A percentile compares a stretch with the other conserved stretches of the same genome.
phyloP scores from a whole-genome alignment of 2,888 invertebrate species.

The Sericinus montela region DNA sequence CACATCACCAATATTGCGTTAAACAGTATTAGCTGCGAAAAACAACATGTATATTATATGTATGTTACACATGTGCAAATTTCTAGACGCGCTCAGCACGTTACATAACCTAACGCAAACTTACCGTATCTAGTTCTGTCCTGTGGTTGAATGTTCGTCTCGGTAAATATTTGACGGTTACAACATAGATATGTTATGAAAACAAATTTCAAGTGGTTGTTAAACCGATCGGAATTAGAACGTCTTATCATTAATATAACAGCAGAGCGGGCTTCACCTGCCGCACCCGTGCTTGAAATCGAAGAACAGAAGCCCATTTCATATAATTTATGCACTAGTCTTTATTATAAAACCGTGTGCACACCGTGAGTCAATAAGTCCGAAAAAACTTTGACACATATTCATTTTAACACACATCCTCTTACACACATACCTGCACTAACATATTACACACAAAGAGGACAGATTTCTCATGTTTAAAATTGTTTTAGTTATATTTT shows the following conservation, averaged over 20 bases:
- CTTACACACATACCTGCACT: too few relatives aligned
- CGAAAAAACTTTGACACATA: too few relatives aligned
- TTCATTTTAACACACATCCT: too few relatives aligned
- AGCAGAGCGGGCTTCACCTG: neutral
- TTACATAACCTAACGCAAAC: neutral
- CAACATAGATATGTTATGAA: conserved; percentile 1
- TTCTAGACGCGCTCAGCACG: neutral
- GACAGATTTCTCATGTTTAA: too few relatives aligned
- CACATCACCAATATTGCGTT: neutral
- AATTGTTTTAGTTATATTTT: too few relatives aligned
- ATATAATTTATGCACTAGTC: conserved; percentile 10
- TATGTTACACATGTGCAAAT: neutral
- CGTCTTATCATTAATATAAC: conserved; percentile 7
- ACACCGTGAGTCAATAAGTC: neutral
- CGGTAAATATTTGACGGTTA: neutral
- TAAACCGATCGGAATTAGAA: conserved; percentile 8
- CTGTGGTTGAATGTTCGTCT: neutral
- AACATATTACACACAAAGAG: too few relatives aligned
- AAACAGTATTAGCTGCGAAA: neutral
- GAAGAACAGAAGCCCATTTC: conserved; percentile 10
- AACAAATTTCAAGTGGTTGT: conserved; percentile 11
- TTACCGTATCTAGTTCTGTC: neutral
- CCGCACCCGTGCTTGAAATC: conserved; percentile 2
- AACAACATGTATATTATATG: neutral
- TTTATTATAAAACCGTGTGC: neutral